A percentile compares a stretch with the other conserved stretches of the same genome.
These are phyloP conservation scores for Pandemis corylana DNA, from an alignment of 2,888 invertebrate species.

Conservation along the genomic window DNA sequence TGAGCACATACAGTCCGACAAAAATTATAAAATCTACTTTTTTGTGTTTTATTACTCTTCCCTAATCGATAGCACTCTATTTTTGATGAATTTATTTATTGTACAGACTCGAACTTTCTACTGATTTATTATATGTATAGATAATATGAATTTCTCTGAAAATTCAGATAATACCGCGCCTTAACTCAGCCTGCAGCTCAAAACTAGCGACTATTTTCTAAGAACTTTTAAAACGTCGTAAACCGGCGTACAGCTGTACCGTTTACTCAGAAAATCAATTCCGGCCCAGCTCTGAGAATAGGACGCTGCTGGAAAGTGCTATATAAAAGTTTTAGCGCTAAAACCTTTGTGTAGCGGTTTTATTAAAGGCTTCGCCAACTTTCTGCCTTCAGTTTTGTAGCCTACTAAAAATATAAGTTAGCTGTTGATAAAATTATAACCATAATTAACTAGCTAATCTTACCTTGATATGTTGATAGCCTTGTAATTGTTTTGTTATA, in stretches of 20 bases:
- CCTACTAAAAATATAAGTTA: neutral
- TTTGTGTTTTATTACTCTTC: no score
- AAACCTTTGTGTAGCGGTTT: conserved; percentile 16
- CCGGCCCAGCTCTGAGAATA: conserved; percentile 24
- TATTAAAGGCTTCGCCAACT: conserved; percentile 3
- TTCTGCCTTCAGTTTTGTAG: neutral
- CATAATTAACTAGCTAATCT: no score
- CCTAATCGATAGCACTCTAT: no score
- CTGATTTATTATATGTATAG: no score
- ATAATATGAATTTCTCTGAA: neutral
- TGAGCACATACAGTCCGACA: no score
- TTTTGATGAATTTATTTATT: no score
- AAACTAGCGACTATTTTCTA: conserved; percentile 12
- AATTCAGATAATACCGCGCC: neutral
- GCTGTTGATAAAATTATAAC: no score
- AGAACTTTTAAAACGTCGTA: conserved; percentile 36
- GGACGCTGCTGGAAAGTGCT: conserved; percentile 27
- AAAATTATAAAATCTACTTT: no score
- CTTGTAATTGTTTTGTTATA: no score
- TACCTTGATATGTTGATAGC: no score
- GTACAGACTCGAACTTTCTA: no score
- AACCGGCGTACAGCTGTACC: conserved; percentile 22
- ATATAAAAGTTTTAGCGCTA: conserved; percentile 20
- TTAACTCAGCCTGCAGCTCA: neutral
- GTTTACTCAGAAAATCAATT: conserved; percentile 39